phyloP scores from a whole-genome alignment of 2,888 invertebrate species.

The Agonopterix subpropinquella region DNA sequence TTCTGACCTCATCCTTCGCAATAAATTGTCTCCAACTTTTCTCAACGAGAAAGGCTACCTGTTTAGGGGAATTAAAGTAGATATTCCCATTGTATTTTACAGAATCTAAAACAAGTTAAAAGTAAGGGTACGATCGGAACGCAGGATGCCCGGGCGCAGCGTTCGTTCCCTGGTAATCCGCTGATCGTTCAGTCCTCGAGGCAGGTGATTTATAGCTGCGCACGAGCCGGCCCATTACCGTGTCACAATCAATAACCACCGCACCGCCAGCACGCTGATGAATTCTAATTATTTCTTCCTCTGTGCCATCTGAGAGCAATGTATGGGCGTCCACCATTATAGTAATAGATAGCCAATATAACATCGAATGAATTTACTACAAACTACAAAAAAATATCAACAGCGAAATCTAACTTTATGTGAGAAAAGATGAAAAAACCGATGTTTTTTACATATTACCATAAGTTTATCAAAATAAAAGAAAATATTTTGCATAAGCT shows the following conservation, averaged over 20 bases:
- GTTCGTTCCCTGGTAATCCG: conserved; percentile 16
- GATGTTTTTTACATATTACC: too few species aligned
- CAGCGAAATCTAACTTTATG: too few species aligned
- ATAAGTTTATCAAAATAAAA: too few species aligned
- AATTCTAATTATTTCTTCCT: conserved; percentile 40
- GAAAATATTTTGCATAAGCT: too few species aligned
- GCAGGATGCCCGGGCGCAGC: not conserved
- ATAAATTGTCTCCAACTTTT: conserved; percentile 15
- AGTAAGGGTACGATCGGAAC: not conserved
- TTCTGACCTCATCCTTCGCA: conserved; percentile 18
- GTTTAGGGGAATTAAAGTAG: not conserved
- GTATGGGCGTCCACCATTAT: not conserved
- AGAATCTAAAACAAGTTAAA: not conserved
- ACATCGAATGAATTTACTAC: too few species aligned
- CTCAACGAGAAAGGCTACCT: not conserved
- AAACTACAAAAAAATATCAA: too few species aligned
- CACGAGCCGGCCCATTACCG: conserved; percentile 48
- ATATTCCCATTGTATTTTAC: not conserved
- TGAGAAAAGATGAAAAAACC: too few species aligned
- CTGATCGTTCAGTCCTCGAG: conserved; percentile 15
- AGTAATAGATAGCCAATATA: not conserved
- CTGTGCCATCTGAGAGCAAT: conserved; percentile 3
- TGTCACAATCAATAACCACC: conserved; percentile 60
- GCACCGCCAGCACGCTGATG: conserved; percentile 29
- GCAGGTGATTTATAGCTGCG: conserved; percentile 51